Conservation (phyloP, 92 coral and sea anemone genomes). For the Porites evermanni region DNA sequence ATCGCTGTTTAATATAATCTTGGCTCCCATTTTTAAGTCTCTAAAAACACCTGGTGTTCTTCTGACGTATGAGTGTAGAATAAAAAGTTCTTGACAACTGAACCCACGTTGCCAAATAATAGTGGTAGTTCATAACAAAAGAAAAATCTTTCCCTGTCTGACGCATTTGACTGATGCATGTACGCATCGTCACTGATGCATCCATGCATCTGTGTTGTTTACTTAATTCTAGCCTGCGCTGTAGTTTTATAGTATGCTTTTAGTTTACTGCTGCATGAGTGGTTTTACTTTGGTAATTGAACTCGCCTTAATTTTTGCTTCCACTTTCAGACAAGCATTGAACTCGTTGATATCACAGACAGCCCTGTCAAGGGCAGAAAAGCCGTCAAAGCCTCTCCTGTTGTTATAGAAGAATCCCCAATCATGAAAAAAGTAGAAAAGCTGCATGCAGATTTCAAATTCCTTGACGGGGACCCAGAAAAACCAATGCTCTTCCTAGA, state of each 20-base stretch:
- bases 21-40: too few relatives aligned
- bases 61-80: too few relatives aligned
- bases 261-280: neutral
- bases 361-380: constrained; percentile 18
- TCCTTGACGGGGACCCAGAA: constrained; percentile 20
- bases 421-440: neutral
- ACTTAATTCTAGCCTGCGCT: neutral
- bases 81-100: too few relatives aligned
- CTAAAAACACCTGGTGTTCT: too few relatives aligned
- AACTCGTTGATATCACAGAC: constrained; percentile 1
- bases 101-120: too few relatives aligned
- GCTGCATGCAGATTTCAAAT: constrained; percentile 1
- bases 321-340: constrained; percentile 3
- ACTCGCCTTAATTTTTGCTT: neutral
- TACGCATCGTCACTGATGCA: too few relatives aligned
- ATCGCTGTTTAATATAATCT: too few relatives aligned
- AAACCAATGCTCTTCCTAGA: constrained; percentile 11
- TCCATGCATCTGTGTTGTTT: too few relatives aligned
- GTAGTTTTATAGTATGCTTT: neutral
- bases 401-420: constrained; percentile 34
- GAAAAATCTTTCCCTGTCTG: too few relatives aligned
- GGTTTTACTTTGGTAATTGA: neutral
- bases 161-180: too few relatives aligned
- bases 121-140: too few relatives aligned
- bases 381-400: constrained; percentile 12